Evolutionary conservation across 2,888 invertebrate species (phyloP), one percentile per base, ranked within the genome.

Genomic region (Cremastinae sp.): DNA sequence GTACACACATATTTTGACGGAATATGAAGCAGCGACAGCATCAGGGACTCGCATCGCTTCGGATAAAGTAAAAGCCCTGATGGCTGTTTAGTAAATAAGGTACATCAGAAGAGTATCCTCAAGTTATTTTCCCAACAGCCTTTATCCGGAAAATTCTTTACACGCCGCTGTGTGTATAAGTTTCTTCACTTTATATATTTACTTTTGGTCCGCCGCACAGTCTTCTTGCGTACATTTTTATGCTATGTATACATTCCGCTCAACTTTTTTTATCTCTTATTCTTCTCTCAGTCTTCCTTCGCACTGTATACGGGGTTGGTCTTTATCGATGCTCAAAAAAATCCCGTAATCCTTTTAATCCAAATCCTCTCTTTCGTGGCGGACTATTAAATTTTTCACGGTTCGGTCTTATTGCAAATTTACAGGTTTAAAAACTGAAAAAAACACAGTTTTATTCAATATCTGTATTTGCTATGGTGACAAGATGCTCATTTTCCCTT

Each of bases 41-140:
- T n/a, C n/a, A n/a, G n/a, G n/a, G n/a, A n/a, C n/a, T n/a, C n/a
- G 38, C 38, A 36, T 20, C 5, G 36, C 8, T 62, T 62, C 36
- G 45, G 47, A 49, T 38, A 49, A 12, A 16, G 12, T 3, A 28
- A 28, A 41, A 51, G 41, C 51, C 43, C 16, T 16, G n/a, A n/a
- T n/a, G 28, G 28, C 41, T 43, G 53, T 49, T n/a, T 7, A 65
- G 53, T 54, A 65, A 65, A 65, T 65, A 65, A 65, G 43, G 16
- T 14, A 43, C 53, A n/a, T n/a, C n/a, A n/a, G n/a, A n/a, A 22
- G 53, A 65, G 53, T 41, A 64, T 41, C 16, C 20, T 34, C 43
- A 22, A 53, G 41, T 22, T 53, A 14, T 51, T 64, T 51, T 20
- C 51, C 38, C 56, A 1, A 41, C 7, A 38, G 47, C 22, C 16